These are phyloP conservation scores for Scaptomyza polygonia DNA, from an alignment of 2,888 invertebrate genomes.

Conservation along the genomic window DNA sequence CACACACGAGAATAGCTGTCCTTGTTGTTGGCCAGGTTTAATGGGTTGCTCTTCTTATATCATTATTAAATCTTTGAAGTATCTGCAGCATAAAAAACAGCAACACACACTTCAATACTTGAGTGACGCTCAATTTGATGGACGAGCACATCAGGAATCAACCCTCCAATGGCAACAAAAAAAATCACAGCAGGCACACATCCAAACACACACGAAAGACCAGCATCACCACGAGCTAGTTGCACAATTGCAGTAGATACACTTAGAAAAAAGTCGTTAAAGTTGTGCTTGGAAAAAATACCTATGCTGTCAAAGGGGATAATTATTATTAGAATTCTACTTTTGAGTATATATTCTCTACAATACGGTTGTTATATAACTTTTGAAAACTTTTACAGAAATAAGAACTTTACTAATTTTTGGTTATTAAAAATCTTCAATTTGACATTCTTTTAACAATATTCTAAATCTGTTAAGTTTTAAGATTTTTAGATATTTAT, in stretches of 20 bases:
- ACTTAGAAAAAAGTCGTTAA: not conserved
- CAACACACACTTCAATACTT: constrained; percentile 75
- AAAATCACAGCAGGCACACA: constrained; percentile 70
- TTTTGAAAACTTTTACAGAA: too few species aligned
- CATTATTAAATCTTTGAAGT: constrained; percentile 79
- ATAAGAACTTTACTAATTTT: too few species aligned
- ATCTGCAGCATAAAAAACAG: constrained; percentile 61
- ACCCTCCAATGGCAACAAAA: constrained; percentile 52
- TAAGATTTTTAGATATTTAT: too few species aligned
- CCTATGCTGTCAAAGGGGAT: too few species aligned
- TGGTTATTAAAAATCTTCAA: too few species aligned
- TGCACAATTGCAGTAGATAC: not conserved
- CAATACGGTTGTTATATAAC: too few species aligned
- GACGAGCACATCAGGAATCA: constrained; percentile 61
- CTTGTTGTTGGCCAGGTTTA: constrained; percentile 53
- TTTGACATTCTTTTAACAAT: too few species aligned
- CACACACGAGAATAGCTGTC: not conserved
- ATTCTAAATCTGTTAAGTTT: too few species aligned
- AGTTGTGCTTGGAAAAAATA: too few species aligned
- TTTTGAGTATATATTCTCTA: too few species aligned
- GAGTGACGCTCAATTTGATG: constrained; percentile 79
- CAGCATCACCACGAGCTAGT: not conserved
- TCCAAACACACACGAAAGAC: not conserved
- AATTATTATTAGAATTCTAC: too few species aligned
- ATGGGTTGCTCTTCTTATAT: constrained; percentile 74